A percentile compares a stretch with the other conserved stretches of the same genome.
phyloP scores from a whole-genome alignment of 2,888 invertebrate genomes.

The Mimas tiliae region DNA sequence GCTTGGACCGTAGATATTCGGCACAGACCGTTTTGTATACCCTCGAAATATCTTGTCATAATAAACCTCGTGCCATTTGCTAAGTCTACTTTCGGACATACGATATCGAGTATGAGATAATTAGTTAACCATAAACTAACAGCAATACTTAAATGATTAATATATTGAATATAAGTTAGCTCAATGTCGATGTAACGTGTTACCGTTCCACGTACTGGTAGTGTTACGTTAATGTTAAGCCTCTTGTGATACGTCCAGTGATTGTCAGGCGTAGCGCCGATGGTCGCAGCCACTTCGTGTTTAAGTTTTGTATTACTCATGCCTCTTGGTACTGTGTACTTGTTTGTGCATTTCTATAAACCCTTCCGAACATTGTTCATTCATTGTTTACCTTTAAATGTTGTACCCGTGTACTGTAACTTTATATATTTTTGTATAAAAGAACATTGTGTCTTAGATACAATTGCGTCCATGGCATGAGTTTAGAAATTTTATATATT shows the following conservation, averaged over 20 bases:
- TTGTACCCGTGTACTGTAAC: constrained; percentile 6
- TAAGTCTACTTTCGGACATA: constrained; percentile 73
- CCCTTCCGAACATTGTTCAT: constrained; percentile 9
- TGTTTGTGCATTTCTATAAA: not conserved
- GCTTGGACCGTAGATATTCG: constrained; percentile 51
- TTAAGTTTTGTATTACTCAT: constrained; percentile 45
- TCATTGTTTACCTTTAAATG: not conserved
- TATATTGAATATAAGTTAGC: constrained; percentile 83
- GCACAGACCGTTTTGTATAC: constrained; percentile 64
- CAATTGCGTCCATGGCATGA: constrained; percentile 47
- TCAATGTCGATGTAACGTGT: constrained; percentile 80
- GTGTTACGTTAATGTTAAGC: constrained; percentile 73
- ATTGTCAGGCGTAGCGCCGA: constrained; percentile 43
- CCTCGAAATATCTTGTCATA: constrained; percentile 77
- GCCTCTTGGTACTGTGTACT: constrained; percentile 35
- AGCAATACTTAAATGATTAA: constrained; percentile 81
- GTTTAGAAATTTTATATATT: constrained; percentile 42
- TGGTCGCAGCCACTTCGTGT: constrained; percentile 29
- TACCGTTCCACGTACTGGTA: constrained; percentile 83
- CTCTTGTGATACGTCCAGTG: constrained; percentile 84
- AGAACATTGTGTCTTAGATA: constrained; percentile 34
- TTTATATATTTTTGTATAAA: constrained; percentile 19
- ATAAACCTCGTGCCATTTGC: constrained; percentile 80
- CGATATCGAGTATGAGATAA: constrained; percentile 67
- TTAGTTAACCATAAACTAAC: constrained; percentile 78